Evolutionary conservation across 2,113 vertebrate genomes (phyloP).

Genomic region (Acanthisitta chloris): DNA sequence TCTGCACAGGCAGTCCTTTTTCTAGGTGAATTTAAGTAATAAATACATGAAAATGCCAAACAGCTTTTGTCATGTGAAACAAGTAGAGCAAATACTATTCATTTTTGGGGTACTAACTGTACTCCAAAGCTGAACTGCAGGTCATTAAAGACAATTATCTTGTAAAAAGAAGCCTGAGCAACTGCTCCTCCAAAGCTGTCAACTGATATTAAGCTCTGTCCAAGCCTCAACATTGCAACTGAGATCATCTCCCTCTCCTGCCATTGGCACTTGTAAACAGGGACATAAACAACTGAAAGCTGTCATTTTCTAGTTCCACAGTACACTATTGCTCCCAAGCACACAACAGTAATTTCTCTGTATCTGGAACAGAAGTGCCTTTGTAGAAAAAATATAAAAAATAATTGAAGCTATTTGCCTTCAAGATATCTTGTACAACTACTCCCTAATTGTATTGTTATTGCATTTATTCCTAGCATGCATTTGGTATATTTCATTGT

Average conservation of each 20-base stretch:
- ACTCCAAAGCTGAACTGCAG: neutral
- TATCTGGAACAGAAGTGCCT: neutral
- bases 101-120: neutral
- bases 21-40: neutral
- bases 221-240: neutral
- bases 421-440: neutral
- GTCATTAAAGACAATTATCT: neutral
- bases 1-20: neutral
- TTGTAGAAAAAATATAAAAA: neutral
- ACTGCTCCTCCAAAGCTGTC: neutral
- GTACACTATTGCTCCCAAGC: neutral
- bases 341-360: neutral
- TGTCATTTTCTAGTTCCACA: neutral
- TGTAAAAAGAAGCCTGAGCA: neutral
- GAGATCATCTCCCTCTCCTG: neutral
- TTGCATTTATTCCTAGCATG: neutral
- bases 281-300: neutral
- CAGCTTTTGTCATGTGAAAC: neutral
- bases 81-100: neutral
- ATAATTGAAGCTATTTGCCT: neutral
- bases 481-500: neutral
- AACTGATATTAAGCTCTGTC: fast-evolving
- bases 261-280: neutral
- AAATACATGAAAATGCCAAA: neutral
- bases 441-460: neutral